Base-by-base conservation (phyloP, 1,140 invertebrate species). In the Drosophila novamexicana region DNA sequence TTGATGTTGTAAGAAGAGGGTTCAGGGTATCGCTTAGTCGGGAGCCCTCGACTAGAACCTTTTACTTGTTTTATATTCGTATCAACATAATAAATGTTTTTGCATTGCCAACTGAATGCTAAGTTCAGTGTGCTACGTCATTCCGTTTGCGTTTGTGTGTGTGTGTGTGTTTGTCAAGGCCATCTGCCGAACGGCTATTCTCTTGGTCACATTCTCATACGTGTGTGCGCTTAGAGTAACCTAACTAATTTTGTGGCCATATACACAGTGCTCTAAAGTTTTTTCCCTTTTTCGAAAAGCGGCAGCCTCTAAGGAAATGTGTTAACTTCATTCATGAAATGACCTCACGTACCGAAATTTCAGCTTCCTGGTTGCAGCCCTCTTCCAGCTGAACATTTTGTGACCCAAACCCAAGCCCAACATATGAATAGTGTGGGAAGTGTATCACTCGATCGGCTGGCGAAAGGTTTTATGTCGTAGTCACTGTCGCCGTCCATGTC, bases 251-350 rank as follows among this genome's bases (percentile, higher is more conserved):
- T 22, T 22, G 22, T 88, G 83, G 79, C 83, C 83, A 88, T 88
- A 88, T 88, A 74, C 77, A 77, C 72, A 44, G 56, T 40, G 72
- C 52, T 62, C 66, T 65, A 68, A 54, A 52, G 40, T 50, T 78
- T 67, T 66, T 86, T 79, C 72, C 79, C 79, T 81, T 79, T 79
- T 79, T 66, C n/a, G 39, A 47, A 22, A 0, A 22, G 22, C 22
- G 50, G 47, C 45, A 42, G 47, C 45, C 54, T 67, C 69, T 58
- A 71, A 77, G 75, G 77, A 88, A 91, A 91, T 91, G 88, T 91
- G 88, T 91, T 90, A 91, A 91, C 80, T 88, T 76, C 88, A 91
- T 91, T 91, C 84, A 81, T 82, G 67, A 84, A 91, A 91, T 91
- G 82, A 91, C 88, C 88, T 91, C 88, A 91, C 88, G 88, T 91